Evolutionary conservation across 2,797 vertebrate genomes (phyloP).

Genomic region (Phrynocephalus guinanensis): DNA sequence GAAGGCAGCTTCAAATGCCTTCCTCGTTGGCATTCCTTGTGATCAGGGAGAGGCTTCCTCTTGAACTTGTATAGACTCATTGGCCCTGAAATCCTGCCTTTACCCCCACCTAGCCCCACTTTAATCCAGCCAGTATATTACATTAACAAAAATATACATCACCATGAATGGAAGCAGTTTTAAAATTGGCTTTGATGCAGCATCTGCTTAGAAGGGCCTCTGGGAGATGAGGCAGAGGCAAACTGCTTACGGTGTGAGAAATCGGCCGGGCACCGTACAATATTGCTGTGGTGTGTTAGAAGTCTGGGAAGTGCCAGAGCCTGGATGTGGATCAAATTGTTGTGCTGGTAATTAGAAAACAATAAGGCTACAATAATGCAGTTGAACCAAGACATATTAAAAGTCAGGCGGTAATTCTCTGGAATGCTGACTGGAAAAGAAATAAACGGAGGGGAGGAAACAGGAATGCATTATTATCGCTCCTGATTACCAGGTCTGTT

Average conservation of each 20-base stretch:
- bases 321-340: conserved; percentile 58
- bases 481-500: conserved; percentile 61
- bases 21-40: conserved; percentile 55
- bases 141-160: conserved; percentile 77
- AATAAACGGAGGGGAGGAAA: conserved; percentile 60
- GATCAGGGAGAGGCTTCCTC: conserved; percentile 60
- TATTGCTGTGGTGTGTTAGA: conserved; percentile 54
- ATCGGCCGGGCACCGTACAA: conserved; percentile 46
- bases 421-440: conserved; percentile 63
- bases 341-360: conserved; percentile 70
- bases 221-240: conserved; percentile 60
- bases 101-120: background rate
- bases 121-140: conserved; percentile 60
- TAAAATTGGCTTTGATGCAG: conserved; percentile 71
- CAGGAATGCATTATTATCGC: conserved; percentile 60
- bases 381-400: conserved; percentile 63
- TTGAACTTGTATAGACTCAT: conserved; percentile 70
- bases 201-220: conserved; percentile 74
- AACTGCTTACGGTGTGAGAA: conserved; percentile 76
- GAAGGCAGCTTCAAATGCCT: background rate
- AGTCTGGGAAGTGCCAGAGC: conserved; percentile 62
- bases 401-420: conserved; percentile 63
- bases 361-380: conserved; percentile 58
- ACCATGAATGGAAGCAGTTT: conserved; percentile 71
- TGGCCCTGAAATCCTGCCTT: conserved; percentile 62